phyloP scores from a whole-genome alignment of 2,888 invertebrate species.

The Leptogaster cylindrica region DNA sequence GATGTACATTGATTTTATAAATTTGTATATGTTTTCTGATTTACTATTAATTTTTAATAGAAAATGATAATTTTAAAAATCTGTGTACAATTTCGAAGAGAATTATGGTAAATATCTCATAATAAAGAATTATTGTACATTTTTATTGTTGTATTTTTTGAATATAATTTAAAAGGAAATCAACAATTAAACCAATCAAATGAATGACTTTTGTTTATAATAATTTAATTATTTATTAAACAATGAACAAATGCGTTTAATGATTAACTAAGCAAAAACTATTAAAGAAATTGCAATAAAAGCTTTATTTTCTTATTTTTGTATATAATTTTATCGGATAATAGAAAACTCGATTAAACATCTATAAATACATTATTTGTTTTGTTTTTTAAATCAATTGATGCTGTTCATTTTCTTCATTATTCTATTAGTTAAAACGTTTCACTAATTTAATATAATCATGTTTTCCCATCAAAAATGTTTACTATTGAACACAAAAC shows the following conservation, averaged over 20 bases:
- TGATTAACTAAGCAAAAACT: too few relatives aligned
- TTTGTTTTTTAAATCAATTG: not conserved
- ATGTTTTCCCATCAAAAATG: too few relatives aligned
- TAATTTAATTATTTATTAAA: too few relatives aligned
- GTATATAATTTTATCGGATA: conserved; percentile 34
- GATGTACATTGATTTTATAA: conserved; percentile 19
- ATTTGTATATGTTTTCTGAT: not conserved
- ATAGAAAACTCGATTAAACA: conserved; percentile 41
- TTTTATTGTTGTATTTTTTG: conserved; percentile 29
- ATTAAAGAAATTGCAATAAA: too few relatives aligned
- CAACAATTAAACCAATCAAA: too few relatives aligned
- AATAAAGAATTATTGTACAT: conserved; percentile 26
- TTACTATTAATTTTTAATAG: not conserved
- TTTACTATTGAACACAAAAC: too few relatives aligned
- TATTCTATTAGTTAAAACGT: not conserved
- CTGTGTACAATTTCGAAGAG: conserved; percentile 12
- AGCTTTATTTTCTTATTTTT: conserved; percentile 34
- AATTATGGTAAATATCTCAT: not conserved
- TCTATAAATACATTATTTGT: conserved; percentile 35
- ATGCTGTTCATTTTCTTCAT: not conserved
- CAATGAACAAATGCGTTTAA: too few relatives aligned
- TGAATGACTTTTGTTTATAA: too few relatives aligned
- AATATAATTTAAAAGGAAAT: too few relatives aligned
- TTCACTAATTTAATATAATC: too few relatives aligned
- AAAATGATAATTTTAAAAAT: not conserved